A percentile compares a stretch with the other conserved stretches of the same genome.
Evolutionary conservation across 2,797 vertebrate genomes (phyloP).

Genomic region (Carcharodon carcharias): DNA sequence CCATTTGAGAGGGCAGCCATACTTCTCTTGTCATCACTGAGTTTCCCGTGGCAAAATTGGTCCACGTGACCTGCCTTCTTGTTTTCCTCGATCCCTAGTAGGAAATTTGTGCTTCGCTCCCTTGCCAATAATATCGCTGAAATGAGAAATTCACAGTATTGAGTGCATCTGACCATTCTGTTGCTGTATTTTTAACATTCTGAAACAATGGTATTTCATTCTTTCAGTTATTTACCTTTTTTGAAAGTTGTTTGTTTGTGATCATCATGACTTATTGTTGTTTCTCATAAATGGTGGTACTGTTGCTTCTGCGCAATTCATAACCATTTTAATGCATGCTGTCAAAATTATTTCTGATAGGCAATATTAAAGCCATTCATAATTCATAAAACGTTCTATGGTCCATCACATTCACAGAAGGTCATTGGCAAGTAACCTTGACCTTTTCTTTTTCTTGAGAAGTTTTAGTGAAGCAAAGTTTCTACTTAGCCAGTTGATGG

Average conservation of each 20-base stretch:
- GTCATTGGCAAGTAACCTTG: background rate
- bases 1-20: too few relatives aligned
- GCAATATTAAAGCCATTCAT: constrained; percentile 25
- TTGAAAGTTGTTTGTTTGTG: background rate
- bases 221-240: background rate
- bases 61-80: too few relatives aligned
- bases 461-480: background rate
- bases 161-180: background rate
- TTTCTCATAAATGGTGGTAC: background rate
- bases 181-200: background rate
- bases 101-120: background rate
- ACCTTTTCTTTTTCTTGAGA: background rate
- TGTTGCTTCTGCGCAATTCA: background rate
- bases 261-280: background rate
- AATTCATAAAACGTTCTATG: background rate
- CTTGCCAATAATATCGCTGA: background rate
- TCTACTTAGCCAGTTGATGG: background rate
- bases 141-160: background rate
- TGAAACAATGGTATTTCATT: background rate
- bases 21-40: too few relatives aligned
- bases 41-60: too few relatives aligned
- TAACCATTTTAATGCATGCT: background rate
- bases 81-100: too few relatives aligned
- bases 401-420: background rate
- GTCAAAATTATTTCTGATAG: background rate